Conservation (phyloP, 1,140 invertebrate species). For the Trachymyrmex septentrionalis region DNA sequence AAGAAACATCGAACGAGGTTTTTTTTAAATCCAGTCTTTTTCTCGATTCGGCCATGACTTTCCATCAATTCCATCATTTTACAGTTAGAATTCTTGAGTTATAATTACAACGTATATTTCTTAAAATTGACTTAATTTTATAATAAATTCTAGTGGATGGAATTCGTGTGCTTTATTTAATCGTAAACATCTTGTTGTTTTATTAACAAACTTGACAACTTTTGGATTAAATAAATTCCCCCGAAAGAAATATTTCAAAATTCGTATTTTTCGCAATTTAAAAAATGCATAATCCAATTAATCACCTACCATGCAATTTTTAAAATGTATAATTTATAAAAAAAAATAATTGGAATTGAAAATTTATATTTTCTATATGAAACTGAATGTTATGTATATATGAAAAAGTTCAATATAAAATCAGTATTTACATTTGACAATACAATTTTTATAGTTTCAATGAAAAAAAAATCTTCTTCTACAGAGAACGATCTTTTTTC, state of each 20-base stretch:
- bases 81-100: neutral
- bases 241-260: too few species aligned
- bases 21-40: neutral
- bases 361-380: too few species aligned
- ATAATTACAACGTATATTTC: neutral
- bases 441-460: too few species aligned
- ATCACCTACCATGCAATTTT: neutral
- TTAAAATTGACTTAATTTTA: neutral
- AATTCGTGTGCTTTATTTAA: neutral
- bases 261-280: neutral
- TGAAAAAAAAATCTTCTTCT: too few species aligned
- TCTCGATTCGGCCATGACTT: neutral
- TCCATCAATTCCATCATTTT: neutral
- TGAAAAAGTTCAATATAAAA: too few species aligned
- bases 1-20: neutral
- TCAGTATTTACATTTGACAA: too few species aligned
- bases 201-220: neutral
- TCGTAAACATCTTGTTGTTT: neutral
- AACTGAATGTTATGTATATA: too few species aligned
- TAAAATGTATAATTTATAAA: too few species aligned
- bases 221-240: neutral
- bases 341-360: too few species aligned
- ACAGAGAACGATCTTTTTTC: too few species aligned
- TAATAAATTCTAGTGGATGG: neutral
- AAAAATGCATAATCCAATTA: too few species aligned